A percentile compares a stretch with the other conserved stretches of the same genome.
phyloP scores from a whole-genome alignment of 2,113 vertebrate species.

The Tyrannus savana region DNA sequence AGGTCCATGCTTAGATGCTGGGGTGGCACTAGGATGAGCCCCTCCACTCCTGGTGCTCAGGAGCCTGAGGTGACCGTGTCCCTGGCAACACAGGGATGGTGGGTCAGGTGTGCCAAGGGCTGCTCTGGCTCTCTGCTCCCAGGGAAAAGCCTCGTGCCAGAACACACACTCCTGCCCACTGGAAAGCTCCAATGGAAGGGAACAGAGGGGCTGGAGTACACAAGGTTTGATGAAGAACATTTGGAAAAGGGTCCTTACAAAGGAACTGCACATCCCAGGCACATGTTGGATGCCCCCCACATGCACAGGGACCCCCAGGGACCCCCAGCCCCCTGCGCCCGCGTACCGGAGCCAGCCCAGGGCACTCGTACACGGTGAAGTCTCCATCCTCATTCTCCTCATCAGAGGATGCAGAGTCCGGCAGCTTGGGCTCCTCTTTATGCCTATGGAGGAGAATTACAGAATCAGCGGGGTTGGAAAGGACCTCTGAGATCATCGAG shows the following conservation, averaged over 20 bases:
- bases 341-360: conserved; percentile 91
- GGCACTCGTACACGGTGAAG: conserved; percentile 96
- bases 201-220: neutral
- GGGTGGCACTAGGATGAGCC: neutral
- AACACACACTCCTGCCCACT: neutral
- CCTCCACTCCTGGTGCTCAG: fast-evolving
- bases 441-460: conserved; percentile 69
- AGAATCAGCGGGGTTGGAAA: too few species aligned
- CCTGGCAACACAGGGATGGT: neutral
- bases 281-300: neutral
- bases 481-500: too few species aligned
- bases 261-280: neutral
- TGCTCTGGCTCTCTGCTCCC: neutral
- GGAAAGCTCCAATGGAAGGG: neutral
- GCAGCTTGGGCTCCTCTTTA: conserved; percentile 84
- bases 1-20: fast-evolving
- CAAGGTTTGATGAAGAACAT: neutral
- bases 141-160: neutral
- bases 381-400: conserved; percentile 95
- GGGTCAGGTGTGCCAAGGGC: neutral
- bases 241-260: neutral
- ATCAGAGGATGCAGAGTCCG: conserved; percentile 84
- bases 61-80: neutral
- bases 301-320: neutral
- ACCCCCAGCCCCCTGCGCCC: fast-evolving